Evolutionary conservation across 2,113 vertebrate genomes (phyloP), one percentile per base, ranked within the genome.

Genomic region (Cynopterus brachyotis): DNA sequence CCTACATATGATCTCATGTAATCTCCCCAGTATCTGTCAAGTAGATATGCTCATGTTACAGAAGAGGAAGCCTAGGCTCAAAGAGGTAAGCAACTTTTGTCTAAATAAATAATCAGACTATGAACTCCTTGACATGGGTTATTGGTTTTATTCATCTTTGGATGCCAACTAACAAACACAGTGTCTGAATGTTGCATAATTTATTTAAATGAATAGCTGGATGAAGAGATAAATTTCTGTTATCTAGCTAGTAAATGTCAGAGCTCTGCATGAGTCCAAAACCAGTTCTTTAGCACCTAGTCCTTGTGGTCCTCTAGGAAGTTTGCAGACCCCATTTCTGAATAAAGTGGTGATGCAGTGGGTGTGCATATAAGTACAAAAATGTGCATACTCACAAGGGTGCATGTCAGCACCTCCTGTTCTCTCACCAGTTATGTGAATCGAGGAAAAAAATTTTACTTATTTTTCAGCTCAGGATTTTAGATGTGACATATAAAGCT

Each of bases 81-180:
- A 69, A 92, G 28, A 92, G 20, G 11, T 59, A 83, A 66, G 11
- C 66, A 91, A 81, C 24, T 72, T 62, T 35, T 55, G 42, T 59
- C 64, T 88, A 94, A 80, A 73, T 73, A 73, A 72, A 82, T 87
- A 72, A 86, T 53, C 45, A 64, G 55, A 55, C 24, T 42, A 9
- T 40, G 42, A 94, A 80, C 37, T 80, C 24, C 4, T 73, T 15
- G 13, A 81, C 20, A 82, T 6, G 82, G 24, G 79, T 72, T 30
- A 50, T 94, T 95, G 42, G 9, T 67, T 70, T 72, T 76, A 57
- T 85, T 93, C 60, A 40, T 79, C 76, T 91, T 85, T 76, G n/a
- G 55, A 10, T 66, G 16, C 28, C 67, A n/a, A 50, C 57, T 72
- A 78, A 50, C 32, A 53, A 45, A 37, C 42, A 67, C 26, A 62